Evolutionary conservation across 1,140 invertebrate genomes (phyloP), one percentile per base, ranked within the genome.

Genomic region (Lepeophtheirus salmonis): DNA sequence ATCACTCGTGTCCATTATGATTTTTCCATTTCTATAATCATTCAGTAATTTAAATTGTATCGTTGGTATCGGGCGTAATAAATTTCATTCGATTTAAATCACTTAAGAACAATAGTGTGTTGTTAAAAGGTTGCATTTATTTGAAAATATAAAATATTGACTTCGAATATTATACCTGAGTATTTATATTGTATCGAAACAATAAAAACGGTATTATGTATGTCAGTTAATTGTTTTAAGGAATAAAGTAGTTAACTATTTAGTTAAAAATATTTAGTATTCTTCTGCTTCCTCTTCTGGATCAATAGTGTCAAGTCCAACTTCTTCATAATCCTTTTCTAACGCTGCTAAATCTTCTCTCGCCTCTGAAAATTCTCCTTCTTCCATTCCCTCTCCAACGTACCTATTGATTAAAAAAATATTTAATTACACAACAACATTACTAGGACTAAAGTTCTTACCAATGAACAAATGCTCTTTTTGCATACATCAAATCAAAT

Each of bases 281-380:
- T 41, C 30, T 41, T 54, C 56, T 10, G 4, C 56, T 16, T 41
- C 56, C n/a, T 57, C 57, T 20, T 60, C 57, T 14, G 57, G 57
- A 23, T 60, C 57, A 20, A 60, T 41, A 3, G 57, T 53, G 18
- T 60, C 57, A 63, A 78, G 71, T 26, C 78, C 79, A 54, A 81
- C 79, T 69, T 81, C 79, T 67, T 80, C 78, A 65, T 81, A 80
- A 66, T 80, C 79, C 66, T 79, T 80, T 68, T 79, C 78, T 2
- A 78, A 69, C 59, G 75, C 79, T 25, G 79, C 80, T 63, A 83
- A 68, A 71, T 86, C 82, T 67, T 86, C 83, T 23, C 80, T 68
- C 12, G 84, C 83, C 65, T 81, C 80, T 1, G 75, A 75, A 68
- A 85, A 85, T 67, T 84, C 82, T 63, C 80, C 81, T 73, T 86